Evolutionary conservation across 2,888 invertebrate genomes (phyloP), one percentile per base, ranked within the genome.

Genomic region (Lasioglossum villosulum): DNA sequence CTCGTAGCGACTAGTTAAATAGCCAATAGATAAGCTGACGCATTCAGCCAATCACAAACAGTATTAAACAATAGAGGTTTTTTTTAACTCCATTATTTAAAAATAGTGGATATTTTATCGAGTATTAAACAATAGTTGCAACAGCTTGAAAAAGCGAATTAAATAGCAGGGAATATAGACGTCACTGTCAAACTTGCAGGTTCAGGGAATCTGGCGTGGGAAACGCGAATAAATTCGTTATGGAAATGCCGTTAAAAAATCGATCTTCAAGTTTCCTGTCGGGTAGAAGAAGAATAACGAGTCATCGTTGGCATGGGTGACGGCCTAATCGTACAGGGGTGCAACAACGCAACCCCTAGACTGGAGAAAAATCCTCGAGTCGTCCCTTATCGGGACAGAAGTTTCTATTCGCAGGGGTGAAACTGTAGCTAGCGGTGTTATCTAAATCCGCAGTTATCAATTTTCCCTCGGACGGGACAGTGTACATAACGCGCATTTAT

Each of bases 391-490:
- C 45, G 34, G 23, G 19, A 39, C 42, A 34, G 52, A 72, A 75
- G 19, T 71, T 81, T 52, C 52, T 0, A 34, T 74, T 70, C 27
- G 37, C 73, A 39, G 75, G 68, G 56, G 10, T 48, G 70, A 77
- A 70, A 70, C 76, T 34, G 19, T 39, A 30, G 39, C 73, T 70
- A 30, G 19, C 5, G 42, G 52, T n/a, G 42, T 75, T 72, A 75
- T 75, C 81, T 70, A 74, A 80, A 80, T 80, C 74, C 80, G 23
- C 42, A 63, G 75, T 76, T 73, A 83, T 82, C 76, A 75, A 82
- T 82, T 80, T 71, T 48, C 70, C n/a, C 3, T 0, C 19, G 4
- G 23, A 2, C 12, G n/a, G 23, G n/a, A 27, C 68, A 27, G n/a
- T 52, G 52, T 56, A 48, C 34, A 78, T 68, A 66, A 82, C 73